Conservation (phyloP, 2,797 vertebrate species). For the Chrosomus eos region DNA sequence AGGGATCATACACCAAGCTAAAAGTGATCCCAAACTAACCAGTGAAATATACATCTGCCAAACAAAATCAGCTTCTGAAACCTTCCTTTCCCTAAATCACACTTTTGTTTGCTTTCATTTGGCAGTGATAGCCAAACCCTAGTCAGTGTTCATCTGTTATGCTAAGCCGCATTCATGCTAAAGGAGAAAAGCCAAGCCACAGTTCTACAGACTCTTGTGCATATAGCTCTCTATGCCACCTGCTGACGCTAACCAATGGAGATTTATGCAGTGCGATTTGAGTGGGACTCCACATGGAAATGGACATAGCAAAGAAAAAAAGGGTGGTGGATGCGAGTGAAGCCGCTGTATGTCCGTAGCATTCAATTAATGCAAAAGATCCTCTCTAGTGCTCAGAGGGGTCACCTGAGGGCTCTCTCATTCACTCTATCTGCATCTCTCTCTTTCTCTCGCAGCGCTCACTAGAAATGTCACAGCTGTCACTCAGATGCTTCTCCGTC, state of each 20-base stretch:
- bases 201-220: slow-evolving; percentile 16
- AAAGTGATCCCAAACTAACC: slow-evolving; percentile 8
- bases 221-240: slow-evolving; percentile 39
- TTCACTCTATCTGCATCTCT: slow-evolving; percentile 1
- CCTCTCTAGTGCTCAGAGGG: slow-evolving; percentile 10
- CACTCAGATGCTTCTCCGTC: slow-evolving; percentile 51
- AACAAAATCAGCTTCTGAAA: slow-evolving; percentile 41
- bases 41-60: neutral
- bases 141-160: slow-evolving; percentile 40
- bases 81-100: slow-evolving; percentile 38
- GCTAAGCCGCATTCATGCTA: slow-evolving; percentile 40
- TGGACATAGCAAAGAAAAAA: slow-evolving; percentile 24
- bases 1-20: neutral
- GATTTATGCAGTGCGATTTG: slow-evolving; percentile 51
- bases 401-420: slow-evolving; percentile 24
- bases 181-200: slow-evolving; percentile 19
- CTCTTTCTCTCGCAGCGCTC: slow-evolving; percentile 21
- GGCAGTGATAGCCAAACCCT: slow-evolving; percentile 39
- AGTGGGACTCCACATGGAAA: slow-evolving; percentile 42
- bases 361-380: slow-evolving; percentile 58
- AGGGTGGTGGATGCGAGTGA: slow-evolving; percentile 26
- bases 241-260: slow-evolving; percentile 48
- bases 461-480: slow-evolving; percentile 59
- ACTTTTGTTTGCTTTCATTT: slow-evolving; percentile 46
- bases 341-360: slow-evolving; percentile 6